Base-by-base conservation (phyloP, 2,113 vertebrate genomes). In the Pollachius pollachius region DNA sequence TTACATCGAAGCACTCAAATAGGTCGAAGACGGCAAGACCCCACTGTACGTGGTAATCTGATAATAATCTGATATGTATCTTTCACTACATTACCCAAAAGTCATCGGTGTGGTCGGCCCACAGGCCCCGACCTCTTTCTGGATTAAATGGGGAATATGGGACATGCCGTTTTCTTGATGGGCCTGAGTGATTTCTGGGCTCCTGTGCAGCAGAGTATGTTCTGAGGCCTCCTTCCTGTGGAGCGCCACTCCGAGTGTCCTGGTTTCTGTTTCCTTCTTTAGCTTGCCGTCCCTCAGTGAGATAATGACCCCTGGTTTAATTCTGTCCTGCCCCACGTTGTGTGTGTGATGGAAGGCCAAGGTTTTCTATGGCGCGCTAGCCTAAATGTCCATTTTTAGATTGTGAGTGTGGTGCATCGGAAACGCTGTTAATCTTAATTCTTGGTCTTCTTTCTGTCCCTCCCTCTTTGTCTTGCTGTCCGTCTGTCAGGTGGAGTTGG, bases 401-500 rank as follows among this genome's bases (percentile, higher is more conserved):
- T 48, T 7, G 41, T 9, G 41, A 48, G 41, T 48, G 41, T 7
- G 41, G 9, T 13, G 12, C 54, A 57, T 57, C 4, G 15, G 54
- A 17, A 12, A 25, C 18, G 59, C 18, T 61, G 5, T 61, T 61
- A 61, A 21, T 19, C 6, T 25, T n/a, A 57, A 17, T 7, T n/a
- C 21, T 25, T 23, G 9, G 7, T 64, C 1, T 37, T 15, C 18
- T 63, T 2, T 16, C 60, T 62, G 11, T 62, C 60, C 1, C 12
- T 54, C 52, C 16, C 37, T 21, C 30, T 52, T n/a, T 57, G 3
- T 61, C 73, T 19, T 60, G 37, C 41, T 41, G 34, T 56, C n/a
- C 11, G 41, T 48, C 8, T 48, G 41, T 16, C 83, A 92, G 91
- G 92, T 94, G 88, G 92, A 93, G 86, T 68, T 94, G 79, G 93